A percentile compares a stretch with the other conserved stretches of the same genome.
phyloP scores from a whole-genome alignment of 2,113 vertebrate species.

The Steatornis caripensis region DNA sequence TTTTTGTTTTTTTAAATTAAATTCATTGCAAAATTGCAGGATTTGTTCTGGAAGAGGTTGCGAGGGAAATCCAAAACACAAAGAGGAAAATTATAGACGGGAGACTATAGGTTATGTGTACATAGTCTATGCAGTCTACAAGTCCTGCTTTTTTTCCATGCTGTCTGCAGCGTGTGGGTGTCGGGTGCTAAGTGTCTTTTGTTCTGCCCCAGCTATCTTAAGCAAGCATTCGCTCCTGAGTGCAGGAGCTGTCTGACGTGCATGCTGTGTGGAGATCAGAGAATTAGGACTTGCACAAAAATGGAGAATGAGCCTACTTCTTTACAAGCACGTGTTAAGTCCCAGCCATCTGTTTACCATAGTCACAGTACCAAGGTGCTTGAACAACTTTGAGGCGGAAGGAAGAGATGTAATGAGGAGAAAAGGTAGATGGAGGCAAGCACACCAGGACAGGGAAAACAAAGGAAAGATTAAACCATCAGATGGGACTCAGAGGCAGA shows the following conservation, averaged over 20 bases:
- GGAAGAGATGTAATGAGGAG: not conserved
- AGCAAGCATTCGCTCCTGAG: not conserved
- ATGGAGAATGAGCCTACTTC: not conserved
- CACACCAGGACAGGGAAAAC: not conserved
- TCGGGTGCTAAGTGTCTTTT: not conserved
- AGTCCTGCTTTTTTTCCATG: not conserved
- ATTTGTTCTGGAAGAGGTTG: not conserved
- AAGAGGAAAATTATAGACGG: not conserved
- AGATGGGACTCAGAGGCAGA: not conserved
- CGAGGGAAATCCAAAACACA: not conserved
- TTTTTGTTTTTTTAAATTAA: not conserved
- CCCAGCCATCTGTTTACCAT: not conserved
- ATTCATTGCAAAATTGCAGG: not conserved
- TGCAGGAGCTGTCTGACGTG: not conserved
- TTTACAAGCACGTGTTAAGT: not conserved
- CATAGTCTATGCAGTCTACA: not conserved
- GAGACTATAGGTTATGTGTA: not conserved
- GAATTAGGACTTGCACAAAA: not conserved
- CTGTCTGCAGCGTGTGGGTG: no score
- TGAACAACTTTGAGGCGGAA: not conserved
- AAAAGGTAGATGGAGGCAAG: not conserved
- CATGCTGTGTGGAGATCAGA: not conserved
- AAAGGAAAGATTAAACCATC: not conserved
- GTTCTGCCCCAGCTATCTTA: not conserved
- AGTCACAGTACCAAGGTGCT: not conserved